These are phyloP conservation scores for Crepidodera aurea DNA, from an alignment of 2,888 invertebrate species.

Conservation along the genomic window DNA sequence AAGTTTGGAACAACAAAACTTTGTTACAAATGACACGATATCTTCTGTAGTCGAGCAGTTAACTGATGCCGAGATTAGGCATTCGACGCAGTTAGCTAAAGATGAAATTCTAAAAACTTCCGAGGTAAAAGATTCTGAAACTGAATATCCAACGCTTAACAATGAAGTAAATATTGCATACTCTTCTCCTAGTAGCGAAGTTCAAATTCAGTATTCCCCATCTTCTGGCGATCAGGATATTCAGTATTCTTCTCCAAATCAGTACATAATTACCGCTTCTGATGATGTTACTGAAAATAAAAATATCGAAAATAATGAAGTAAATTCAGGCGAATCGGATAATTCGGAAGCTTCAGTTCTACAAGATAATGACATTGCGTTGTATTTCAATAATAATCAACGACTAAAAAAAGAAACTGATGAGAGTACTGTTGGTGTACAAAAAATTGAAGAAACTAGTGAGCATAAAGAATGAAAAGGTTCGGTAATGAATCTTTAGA, in stretches of 20 bases:
- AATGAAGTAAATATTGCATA: background rate
- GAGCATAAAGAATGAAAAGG: conserved; percentile 25
- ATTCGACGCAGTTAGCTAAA: conserved; percentile 35
- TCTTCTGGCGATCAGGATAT: background rate
- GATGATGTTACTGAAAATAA: conserved; percentile 20
- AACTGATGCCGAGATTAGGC: conserved; percentile 39
- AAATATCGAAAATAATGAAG: conserved; percentile 39
- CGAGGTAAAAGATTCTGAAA: conserved; percentile 21
- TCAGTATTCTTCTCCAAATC: conserved; percentile 30
- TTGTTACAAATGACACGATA: conserved; percentile 42
- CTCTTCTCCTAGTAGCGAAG: conserved; percentile 3
- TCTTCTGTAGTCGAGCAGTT: conserved; percentile 40
- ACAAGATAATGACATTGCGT: conserved; percentile 68
- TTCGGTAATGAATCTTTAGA: no score
- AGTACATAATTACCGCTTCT: conserved; percentile 29
- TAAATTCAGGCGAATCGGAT: conserved; percentile 47
- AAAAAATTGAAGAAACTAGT: conserved; percentile 27
- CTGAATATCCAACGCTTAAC: background rate
- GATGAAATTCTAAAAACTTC: conserved; percentile 36
- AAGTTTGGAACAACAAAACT: conserved; percentile 45
- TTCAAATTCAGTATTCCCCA: conserved; percentile 9
- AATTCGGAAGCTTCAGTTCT: conserved; percentile 57
- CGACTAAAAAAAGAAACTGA: conserved; percentile 38
- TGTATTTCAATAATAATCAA: conserved; percentile 63
- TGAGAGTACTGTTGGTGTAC: conserved; percentile 30